A percentile compares a stretch with the other conserved stretches of the same genome.
Conservation (phyloP, 2,888 invertebrate genomes). For the Merodon equestris region DNA sequence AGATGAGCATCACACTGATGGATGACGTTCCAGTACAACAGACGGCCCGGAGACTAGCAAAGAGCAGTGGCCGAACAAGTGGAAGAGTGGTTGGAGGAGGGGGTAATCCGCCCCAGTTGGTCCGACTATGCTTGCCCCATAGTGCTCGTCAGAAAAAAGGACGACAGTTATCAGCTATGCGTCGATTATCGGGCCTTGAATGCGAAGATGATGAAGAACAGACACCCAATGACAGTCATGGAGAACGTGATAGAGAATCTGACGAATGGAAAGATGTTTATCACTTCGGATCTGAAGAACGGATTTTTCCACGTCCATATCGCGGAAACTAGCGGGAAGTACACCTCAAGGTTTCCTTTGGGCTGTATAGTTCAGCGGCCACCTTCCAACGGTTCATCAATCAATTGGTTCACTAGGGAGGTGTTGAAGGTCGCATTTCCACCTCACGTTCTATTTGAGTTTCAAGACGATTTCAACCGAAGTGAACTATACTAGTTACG, state of each 20-base stretch:
- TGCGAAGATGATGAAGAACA: slow-evolving; percentile 24
- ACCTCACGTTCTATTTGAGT: too few species aligned
- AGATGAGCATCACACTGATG: too few species aligned
- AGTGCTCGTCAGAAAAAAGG: slow-evolving; percentile 70
- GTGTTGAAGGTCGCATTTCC: too few species aligned
- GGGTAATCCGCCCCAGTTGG: slow-evolving; percentile 44
- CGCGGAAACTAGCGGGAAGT: slow-evolving; percentile 52
- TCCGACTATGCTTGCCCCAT: slow-evolving; percentile 71
- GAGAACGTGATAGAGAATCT: slow-evolving; percentile 56
- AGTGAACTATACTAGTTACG: too few species aligned
- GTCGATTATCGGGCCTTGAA: slow-evolving; percentile 70
- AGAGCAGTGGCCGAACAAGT: too few species aligned
- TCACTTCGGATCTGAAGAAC: too few species aligned
- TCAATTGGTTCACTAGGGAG: slow-evolving; percentile 75
- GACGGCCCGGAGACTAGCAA: slow-evolving; percentile 8
- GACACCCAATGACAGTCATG: too few species aligned
- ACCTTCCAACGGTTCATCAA: too few species aligned
- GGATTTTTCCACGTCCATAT: slow-evolving; percentile 33
- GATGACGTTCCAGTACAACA: slow-evolving; percentile 69
- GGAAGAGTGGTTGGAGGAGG: too few species aligned
- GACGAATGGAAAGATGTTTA: slow-evolving; percentile 59
- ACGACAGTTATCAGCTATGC: slow-evolving; percentile 68
- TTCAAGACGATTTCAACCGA: too few species aligned
- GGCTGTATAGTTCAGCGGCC: too few species aligned
- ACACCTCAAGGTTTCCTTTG: slow-evolving; percentile 76